Evolutionary conservation across 2,113 vertebrate genomes (phyloP).

Genomic region (Equus quagga): DNA sequence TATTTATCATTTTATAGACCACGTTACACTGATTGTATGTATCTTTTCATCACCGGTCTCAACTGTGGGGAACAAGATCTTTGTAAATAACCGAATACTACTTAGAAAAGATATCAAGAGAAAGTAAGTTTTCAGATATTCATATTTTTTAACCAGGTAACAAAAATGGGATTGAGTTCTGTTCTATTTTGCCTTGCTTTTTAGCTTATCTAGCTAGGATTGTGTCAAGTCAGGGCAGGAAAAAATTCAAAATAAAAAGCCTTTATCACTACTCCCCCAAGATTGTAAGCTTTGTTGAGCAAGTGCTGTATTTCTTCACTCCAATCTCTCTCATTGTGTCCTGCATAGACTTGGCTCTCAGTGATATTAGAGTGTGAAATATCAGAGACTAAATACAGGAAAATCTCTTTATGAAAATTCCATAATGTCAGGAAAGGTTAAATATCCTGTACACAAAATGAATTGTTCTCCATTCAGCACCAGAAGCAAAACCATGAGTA

Average conservation of each 20-base stretch:
- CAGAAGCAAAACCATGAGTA: neutral
- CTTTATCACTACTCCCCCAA: neutral
- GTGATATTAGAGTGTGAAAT: neutral
- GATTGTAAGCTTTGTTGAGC: neutral
- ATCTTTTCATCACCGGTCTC: neutral
- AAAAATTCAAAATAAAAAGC: neutral
- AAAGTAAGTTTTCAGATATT: neutral
- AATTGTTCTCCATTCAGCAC: neutral
- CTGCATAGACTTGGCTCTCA: neutral
- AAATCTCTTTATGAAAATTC: neutral
- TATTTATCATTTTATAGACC: neutral
- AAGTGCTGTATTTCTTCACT: neutral
- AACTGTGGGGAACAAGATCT: neutral
- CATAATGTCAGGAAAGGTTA: conserved; percentile 19
- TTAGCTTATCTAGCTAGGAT: neutral
- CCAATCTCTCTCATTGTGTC: neutral
- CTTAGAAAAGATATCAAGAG: neutral
- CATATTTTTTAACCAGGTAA: neutral
- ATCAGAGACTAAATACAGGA: neutral
- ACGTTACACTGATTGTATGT: neutral
- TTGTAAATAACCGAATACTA: neutral
- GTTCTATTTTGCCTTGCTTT: neutral
- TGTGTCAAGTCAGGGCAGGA: conserved; percentile 14
- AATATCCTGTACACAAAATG: neutral
- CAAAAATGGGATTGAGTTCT: neutral